A percentile compares a stretch with the other conserved stretches of the same genome.
Conservation (phyloP, 2,113 vertebrate species). For the Oophaga pumilio region DNA sequence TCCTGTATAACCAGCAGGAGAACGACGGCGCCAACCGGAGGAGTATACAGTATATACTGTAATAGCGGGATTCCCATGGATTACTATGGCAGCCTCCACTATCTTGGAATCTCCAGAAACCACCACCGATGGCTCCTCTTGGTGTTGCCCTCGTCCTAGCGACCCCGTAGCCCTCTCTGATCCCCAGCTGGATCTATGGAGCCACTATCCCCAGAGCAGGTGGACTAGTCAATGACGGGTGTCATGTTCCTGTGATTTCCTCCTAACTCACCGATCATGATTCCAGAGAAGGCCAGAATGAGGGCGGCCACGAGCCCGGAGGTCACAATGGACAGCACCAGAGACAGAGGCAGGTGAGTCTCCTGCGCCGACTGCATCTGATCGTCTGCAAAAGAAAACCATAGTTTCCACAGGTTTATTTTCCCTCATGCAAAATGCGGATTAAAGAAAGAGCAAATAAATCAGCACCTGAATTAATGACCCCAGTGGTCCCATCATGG, state of each 20-base stretch:
- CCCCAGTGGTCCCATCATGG: too few species aligned
- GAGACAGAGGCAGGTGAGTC: slow-evolving; percentile 78
- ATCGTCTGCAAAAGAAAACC: slow-evolving; percentile 66
- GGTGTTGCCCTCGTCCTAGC: too few species aligned
- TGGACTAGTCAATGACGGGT: too few species aligned
- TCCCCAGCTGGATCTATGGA: too few species aligned
- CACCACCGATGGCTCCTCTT: neutral
- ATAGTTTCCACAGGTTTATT: neutral
- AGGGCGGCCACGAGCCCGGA: slow-evolving; percentile 93
- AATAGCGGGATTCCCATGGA: too few species aligned
- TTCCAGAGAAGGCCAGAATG: slow-evolving; percentile 91
- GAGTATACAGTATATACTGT: too few species aligned
- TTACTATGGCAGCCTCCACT: too few species aligned
- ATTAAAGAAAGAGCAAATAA: neutral
- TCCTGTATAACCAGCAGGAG: neutral
- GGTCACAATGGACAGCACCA: slow-evolving; percentile 92
- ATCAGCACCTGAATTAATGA: too few species aligned
- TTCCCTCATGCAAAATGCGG: neutral
- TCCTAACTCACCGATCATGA: slow-evolving; percentile 93
- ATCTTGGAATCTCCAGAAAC: neutral
- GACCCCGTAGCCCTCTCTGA: too few species aligned
- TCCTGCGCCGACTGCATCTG: slow-evolving; percentile 59
- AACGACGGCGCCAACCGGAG: neutral
- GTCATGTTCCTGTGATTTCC: neutral
- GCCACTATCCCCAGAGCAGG: too few species aligned